Evolutionary conservation across 2,113 vertebrate species (phyloP).

Genomic region (Thermophis baileyi): DNA sequence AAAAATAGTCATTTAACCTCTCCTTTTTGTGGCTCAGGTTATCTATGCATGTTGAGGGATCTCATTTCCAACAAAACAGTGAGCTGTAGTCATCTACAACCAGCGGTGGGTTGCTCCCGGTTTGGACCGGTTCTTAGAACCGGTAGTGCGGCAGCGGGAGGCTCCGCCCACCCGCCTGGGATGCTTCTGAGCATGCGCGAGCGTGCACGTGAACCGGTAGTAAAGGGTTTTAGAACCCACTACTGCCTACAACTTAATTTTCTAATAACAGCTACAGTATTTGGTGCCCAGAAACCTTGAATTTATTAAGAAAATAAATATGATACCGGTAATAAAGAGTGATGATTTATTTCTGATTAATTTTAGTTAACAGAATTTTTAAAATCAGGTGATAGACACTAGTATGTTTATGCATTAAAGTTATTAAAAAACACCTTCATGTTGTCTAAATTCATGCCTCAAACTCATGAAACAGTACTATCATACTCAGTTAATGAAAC

Average conservation of each 20-base stretch:
- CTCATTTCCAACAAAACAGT: background rate
- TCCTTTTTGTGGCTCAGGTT: background rate
- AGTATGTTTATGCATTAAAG: background rate
- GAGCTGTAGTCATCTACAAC: background rate
- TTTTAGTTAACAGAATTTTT: background rate
- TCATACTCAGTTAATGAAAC: background rate
- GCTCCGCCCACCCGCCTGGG: too few species aligned
- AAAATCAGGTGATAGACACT: background rate
- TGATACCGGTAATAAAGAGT: background rate
- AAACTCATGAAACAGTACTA: background rate
- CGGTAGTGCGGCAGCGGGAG: too few species aligned
- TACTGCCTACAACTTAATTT: background rate
- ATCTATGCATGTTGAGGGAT: background rate
- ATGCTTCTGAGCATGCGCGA: too few species aligned
- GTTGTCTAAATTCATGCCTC: background rate
- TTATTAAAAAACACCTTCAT: background rate
- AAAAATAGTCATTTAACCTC: background rate
- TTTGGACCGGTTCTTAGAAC: too few species aligned
- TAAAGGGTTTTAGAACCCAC: too few species aligned
- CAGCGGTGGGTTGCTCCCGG: too few species aligned
- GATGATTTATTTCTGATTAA: background rate
- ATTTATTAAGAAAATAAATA: background rate
- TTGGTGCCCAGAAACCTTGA: background rate
- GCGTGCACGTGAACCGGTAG: too few species aligned
- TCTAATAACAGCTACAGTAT: background rate